Evolutionary conservation across 2,888 invertebrate genomes (phyloP), one percentile per base, ranked within the genome.

Genomic region (Aricia artaxerxes): DNA sequence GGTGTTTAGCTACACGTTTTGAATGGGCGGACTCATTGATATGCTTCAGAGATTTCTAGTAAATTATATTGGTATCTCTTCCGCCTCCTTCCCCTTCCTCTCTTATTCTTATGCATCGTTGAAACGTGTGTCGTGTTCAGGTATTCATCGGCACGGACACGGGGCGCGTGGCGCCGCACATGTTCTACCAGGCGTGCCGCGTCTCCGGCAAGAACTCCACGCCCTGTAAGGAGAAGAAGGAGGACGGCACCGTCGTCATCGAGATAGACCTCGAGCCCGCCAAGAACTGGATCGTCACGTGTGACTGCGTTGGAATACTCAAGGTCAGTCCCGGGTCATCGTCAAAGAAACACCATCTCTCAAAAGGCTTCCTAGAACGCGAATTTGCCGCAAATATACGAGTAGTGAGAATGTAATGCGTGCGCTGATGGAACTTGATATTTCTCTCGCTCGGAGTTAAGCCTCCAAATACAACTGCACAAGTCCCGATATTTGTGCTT

Each of bases 201-300:
- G 99, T 99, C 0, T 97, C 98, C 80, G 99, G 99, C 5, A 99
- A 99, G 93, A 99, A 98, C 91, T 98, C 99, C 11, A 99, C 98
- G 1, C 97, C 98, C 0, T 99, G 99, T 92, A 95, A 96, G 81
- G 98, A 99, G 90, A 96, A 97, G 83, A 98, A 98, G 88, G 96
- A 98, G 78, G 98, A 99, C 85, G 99, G 99, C n/a, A 99, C 99
- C 1, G 97, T 97, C 83, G 97, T 99, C 81, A 98, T 99, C 83
- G 98, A 99, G 92, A 97, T 99, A 81, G 97, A 98, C 85, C 96
- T 99, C 86, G 97, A 98, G 84, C 98, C 99, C 0, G 95, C 97
- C 78, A 97, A 97, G 90, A 98, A 98, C 85, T 98, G 98, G 98
- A 96, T 97, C 86, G 97, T 98, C 80, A 97, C 97, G 82, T 98